These are phyloP conservation scores for Penaeus japonicus DNA, from an alignment of 1,140 invertebrate species.

Conservation along the genomic window DNA sequence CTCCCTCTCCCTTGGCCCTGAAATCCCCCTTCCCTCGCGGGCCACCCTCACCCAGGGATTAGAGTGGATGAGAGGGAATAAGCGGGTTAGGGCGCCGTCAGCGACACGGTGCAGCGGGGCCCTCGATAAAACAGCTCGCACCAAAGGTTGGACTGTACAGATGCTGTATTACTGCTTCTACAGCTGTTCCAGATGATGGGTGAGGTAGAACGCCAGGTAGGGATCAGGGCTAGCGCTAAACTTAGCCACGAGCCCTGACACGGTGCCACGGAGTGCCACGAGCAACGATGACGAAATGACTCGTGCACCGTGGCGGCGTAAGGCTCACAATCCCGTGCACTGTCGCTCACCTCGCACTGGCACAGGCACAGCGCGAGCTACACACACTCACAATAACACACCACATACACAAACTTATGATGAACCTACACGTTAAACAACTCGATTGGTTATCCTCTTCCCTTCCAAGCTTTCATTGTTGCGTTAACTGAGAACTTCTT, in stretches of 20 bases:
- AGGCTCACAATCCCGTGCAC: slow-evolving; percentile 17
- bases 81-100: neutral
- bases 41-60: slow-evolving; percentile 3
- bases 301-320: neutral
- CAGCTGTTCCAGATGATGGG: slow-evolving; percentile 11
- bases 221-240: slow-evolving; percentile 31
- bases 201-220: slow-evolving; percentile 32
- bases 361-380: neutral
- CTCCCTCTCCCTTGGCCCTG: neutral
- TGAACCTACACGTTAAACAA: slow-evolving; percentile 35
- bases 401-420: slow-evolving; percentile 6
- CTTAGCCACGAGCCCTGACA: slow-evolving; percentile 34
- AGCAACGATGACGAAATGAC: slow-evolving; percentile 1
- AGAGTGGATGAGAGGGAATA: slow-evolving; percentile 27
- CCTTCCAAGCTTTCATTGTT: slow-evolving; percentile 16
- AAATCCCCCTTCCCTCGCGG: neutral
- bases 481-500: neutral
- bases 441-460: slow-evolving; percentile 19
- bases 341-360: neutral
- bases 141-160: too few relatives aligned
- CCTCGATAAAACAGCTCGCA: too few relatives aligned
- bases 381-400: neutral
- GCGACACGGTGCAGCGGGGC: neutral
- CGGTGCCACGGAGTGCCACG: slow-evolving; percentile 30
- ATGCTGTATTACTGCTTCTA: too few relatives aligned